phyloP scores from a whole-genome alignment of 2,888 invertebrate genomes.

The Heteropelma amictum region DNA sequence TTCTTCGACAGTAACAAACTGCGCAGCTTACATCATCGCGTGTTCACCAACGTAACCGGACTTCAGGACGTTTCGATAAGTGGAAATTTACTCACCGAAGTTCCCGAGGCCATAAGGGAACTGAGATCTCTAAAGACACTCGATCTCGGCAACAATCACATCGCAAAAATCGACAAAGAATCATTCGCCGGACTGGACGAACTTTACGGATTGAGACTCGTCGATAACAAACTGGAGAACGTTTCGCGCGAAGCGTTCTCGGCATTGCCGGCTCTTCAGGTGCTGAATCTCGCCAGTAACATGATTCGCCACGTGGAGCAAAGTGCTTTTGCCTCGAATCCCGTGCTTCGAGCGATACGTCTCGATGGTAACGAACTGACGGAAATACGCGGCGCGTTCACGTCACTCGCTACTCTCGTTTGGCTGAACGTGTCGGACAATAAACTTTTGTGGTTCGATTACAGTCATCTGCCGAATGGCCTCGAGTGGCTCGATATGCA shows the following conservation, averaged over 20 bases:
- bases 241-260: slow-evolving; percentile 87
- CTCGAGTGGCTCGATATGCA: slow-evolving; percentile 91
- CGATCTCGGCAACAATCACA: slow-evolving; percentile 90
- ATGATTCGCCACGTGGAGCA: slow-evolving; percentile 87
- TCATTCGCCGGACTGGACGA: slow-evolving; percentile 87
- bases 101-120: slow-evolving; percentile 85
- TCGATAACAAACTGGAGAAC: slow-evolving; percentile 88
- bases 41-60: slow-evolving; percentile 88
- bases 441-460: slow-evolving; percentile 88
- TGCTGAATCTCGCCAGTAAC: slow-evolving; percentile 90
- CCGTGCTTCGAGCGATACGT: slow-evolving; percentile 86
- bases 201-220: slow-evolving; percentile 87
- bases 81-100: slow-evolving; percentile 85
- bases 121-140: slow-evolving; percentile 86
- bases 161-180: slow-evolving; percentile 84
- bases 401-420: slow-evolving; percentile 85
- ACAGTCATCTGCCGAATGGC: slow-evolving; percentile 86
- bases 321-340: slow-evolving; percentile 87
- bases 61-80: slow-evolving; percentile 88
- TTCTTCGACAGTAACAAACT: slow-evolving; percentile 88
- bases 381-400: slow-evolving; percentile 88
- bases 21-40: slow-evolving; percentile 83
- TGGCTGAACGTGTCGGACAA: slow-evolving; percentile 91
- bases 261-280: slow-evolving; percentile 85
- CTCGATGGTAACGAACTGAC: slow-evolving; percentile 88